These are phyloP conservation scores for Actenoides lindsayi DNA, from an alignment of 2,113 vertebrate species.

Conservation along the genomic window DNA sequence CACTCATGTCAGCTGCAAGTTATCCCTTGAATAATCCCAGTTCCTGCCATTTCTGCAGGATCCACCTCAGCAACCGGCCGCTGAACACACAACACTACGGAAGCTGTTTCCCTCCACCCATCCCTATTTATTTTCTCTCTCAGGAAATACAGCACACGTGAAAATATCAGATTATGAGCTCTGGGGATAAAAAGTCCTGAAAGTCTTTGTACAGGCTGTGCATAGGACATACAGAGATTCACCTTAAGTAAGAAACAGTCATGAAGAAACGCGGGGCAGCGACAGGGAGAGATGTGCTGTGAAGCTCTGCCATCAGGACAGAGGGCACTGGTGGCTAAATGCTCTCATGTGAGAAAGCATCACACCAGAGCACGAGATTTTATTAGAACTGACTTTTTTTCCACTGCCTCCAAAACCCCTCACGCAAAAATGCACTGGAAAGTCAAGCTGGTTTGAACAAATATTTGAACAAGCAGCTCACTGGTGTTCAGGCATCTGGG, in stretches of 20 bases:
- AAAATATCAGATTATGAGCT: neutral
- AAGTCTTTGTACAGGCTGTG: neutral
- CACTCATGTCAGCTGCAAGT: neutral
- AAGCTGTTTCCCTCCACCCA: neutral
- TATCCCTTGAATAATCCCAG: neutral
- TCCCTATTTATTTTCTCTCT: constrained; percentile 12
- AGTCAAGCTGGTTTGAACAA: constrained; percentile 8
- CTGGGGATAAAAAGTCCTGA: neutral
- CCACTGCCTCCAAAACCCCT: neutral
- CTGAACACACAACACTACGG: neutral
- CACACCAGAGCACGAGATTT: neutral
- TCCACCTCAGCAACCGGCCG: accelerated
- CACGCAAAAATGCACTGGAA: neutral
- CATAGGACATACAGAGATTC: neutral
- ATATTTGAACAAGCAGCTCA: constrained; percentile 25
- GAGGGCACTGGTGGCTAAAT: neutral
- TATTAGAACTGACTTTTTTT: neutral
- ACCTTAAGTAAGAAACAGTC: neutral
- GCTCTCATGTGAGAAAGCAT: neutral
- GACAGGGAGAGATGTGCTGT: neutral
- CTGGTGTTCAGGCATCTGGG: neutral
- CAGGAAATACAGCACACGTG: constrained; percentile 38
- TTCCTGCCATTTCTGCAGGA: neutral
- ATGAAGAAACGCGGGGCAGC: neutral
- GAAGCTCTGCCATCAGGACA: neutral